Percentiles rank a stretch among this genome's conserved stretches.
Evolutionary conservation across 2,113 vertebrate genomes (phyloP).

Genomic region (Pseudolaguvia tuberculata): DNA sequence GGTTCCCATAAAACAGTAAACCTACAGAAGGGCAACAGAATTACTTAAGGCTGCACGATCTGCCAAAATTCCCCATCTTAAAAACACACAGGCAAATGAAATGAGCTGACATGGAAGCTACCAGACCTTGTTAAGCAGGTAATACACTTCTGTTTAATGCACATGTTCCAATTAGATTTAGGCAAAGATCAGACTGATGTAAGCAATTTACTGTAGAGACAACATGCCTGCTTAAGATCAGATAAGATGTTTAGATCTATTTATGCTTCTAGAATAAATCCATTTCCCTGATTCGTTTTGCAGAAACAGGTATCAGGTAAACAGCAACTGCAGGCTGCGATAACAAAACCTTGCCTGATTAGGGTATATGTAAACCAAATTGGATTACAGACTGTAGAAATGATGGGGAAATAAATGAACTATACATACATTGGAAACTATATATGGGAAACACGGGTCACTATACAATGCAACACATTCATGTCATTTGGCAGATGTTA

Average conservation of each 20-base stretch:
- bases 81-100: background rate
- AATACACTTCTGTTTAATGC: slow-evolving; percentile 24
- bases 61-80: slow-evolving; percentile 6
- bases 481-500: too few species aligned
- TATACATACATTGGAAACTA: too few species aligned
- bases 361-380: background rate
- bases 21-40: background rate
- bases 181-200: background rate
- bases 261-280: background rate
- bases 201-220: slow-evolving; percentile 3
- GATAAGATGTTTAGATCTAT: background rate
- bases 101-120: background rate
- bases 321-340: slow-evolving; percentile 11
- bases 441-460: too few species aligned
- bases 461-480: too few species aligned
- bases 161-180: slow-evolving; percentile 7
- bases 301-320: background rate
- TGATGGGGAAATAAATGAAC: background rate
- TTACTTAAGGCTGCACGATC: slow-evolving; percentile 12
- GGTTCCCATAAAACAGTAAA: too few species aligned
- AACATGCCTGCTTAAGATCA: slow-evolving; percentile 6
- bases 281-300: background rate
- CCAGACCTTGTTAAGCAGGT: slow-evolving; percentile 19
- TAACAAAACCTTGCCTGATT: background rate
- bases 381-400: background rate